These are phyloP conservation scores for Apistogramma diplotaenia DNA, from an alignment of 2,113 vertebrate genomes.

Conservation along the genomic window DNA sequence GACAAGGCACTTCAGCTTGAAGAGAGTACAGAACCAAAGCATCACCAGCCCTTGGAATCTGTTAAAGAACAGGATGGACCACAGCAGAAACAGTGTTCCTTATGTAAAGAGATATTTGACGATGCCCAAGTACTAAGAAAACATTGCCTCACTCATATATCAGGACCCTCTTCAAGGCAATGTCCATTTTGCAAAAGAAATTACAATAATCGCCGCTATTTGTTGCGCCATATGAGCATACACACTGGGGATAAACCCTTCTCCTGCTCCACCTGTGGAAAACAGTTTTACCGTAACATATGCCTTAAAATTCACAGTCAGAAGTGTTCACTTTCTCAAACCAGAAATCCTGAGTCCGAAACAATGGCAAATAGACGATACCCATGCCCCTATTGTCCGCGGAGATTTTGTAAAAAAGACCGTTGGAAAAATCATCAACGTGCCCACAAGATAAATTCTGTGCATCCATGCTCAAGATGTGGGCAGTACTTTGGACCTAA, in stretches of 20 bases:
- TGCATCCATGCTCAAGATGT: constrained; percentile 69
- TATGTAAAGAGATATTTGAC: constrained; percentile 69
- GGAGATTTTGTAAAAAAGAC: constrained; percentile 44
- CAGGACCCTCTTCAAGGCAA: constrained; percentile 42
- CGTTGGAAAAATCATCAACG: constrained; percentile 57
- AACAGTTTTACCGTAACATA: constrained; percentile 57
- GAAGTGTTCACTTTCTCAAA: constrained; percentile 39
- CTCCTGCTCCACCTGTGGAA: constrained; percentile 69
- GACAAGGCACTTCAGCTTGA: neutral
- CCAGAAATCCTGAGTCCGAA: neutral
- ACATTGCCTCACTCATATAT: constrained; percentile 70
- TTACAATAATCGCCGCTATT: constrained; percentile 47
- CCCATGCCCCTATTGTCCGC: constrained; percentile 66
- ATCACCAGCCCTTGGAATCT: neutral
- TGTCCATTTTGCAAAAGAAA: constrained; percentile 74
- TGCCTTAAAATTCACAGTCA: constrained; percentile 54
- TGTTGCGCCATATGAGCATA: constrained; percentile 70
- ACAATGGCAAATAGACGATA: neutral
- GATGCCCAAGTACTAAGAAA: constrained; percentile 55
- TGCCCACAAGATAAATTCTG: constrained; percentile 60
- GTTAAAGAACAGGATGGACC: constrained; percentile 6
- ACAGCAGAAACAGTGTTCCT: constrained; percentile 51
- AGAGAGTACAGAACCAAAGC: neutral
- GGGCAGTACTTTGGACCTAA: constrained; percentile 62
- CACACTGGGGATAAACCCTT: constrained; percentile 74